Evolutionary conservation across 2,888 invertebrate species (phyloP), one percentile per base, ranked within the genome.

Genomic region (Lasioglossum lativentre): DNA sequence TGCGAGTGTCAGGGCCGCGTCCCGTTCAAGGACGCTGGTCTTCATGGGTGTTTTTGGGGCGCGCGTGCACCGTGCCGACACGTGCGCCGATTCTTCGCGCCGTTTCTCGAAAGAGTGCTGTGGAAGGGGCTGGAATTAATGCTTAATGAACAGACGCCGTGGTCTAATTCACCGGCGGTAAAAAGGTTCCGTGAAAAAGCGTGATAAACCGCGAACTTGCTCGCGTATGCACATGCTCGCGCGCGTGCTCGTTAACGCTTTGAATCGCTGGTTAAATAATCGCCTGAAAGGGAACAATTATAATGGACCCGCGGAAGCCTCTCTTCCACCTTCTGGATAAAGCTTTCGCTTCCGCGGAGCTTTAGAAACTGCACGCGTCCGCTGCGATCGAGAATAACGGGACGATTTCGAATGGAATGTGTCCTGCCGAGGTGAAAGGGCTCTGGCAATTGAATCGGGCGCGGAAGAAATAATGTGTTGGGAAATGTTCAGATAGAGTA

Each of bases 1-100:
- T 77, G n/a, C 59, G 34, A 66, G 85, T 85, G 85, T 85, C 85
- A 80, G 85, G 82, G 84, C 14, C 76, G 59, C 38, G 63, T 14
- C 42, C 71, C 63, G 75, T 71, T 56, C 82, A 86, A 89, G 83
- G 82, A 72, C 78, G 70, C 83, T 34, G 59, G 38, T 52, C 82
- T 75, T 80, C 66, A 72, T 47, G 19, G 71, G 71, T 70, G 71
- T 52, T 84, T 59, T 52, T 40, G 30, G 40, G 38, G 34, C 73
- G 78, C 81, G 75, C 63, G 81, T 66, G 72, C 30, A 52, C 30
- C 30, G 52, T 10, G 23, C 23, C 40, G 42, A 42, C 83, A 72
- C 75, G 81, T 66, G 80, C 66, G 80, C 66, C 30, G 73, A 38
- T 52, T n/a, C 66, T 66, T 34, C 66, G 30, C 66, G 66, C 66